Base-by-base conservation (phyloP, 2,113 vertebrate genomes). In the Neogobius melanostomus region DNA sequence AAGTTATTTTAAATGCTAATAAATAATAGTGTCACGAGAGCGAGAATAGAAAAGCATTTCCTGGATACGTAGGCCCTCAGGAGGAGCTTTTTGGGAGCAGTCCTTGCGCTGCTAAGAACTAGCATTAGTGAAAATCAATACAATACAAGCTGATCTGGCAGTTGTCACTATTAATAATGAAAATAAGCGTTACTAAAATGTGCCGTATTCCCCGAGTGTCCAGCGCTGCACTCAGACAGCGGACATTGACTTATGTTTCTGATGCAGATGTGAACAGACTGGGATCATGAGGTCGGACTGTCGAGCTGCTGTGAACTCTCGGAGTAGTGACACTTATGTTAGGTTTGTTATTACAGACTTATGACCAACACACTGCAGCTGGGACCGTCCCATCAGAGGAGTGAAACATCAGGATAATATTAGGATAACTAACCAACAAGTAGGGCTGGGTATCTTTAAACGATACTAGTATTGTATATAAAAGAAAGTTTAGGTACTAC, bases 221-320 rank as follows among this genome's bases (percentile, higher is more conserved):
- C 28, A 4, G 2, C 28, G 3, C 36, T 59, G 11, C 57, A 43
- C 57, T 15, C 11, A 59, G 56, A 11, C 56, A 12, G 9, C 11
- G 56, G 21, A 44, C 57, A 44, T 6, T n/a, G 59, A 7, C 42
- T 61, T 43, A 60, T 73, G 63, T 79, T 77, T 82, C 61, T 67
- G 51, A 52, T 28, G 71, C 57, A 85, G 51, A 75, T 76, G 68
- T 60, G 45, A 72, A 74, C 74, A 69, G 36, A 71, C 60, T 21
- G 45, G 61, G 45, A 68, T 21, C 21, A 14, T 68, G 61, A 72
- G 43, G 62, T 80, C 63, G 60, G 42, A 14, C 57, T 80, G 2
- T 74, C 68, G 69, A 66, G 36, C 53, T 4, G 42, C 7, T 75
- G 82, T 64, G 77, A 90, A 72, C 73, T 82, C 44, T 42, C 82